These are phyloP conservation scores for Corythornis cristatus DNA, from an alignment of 2,113 vertebrate species.

Conservation along the genomic window DNA sequence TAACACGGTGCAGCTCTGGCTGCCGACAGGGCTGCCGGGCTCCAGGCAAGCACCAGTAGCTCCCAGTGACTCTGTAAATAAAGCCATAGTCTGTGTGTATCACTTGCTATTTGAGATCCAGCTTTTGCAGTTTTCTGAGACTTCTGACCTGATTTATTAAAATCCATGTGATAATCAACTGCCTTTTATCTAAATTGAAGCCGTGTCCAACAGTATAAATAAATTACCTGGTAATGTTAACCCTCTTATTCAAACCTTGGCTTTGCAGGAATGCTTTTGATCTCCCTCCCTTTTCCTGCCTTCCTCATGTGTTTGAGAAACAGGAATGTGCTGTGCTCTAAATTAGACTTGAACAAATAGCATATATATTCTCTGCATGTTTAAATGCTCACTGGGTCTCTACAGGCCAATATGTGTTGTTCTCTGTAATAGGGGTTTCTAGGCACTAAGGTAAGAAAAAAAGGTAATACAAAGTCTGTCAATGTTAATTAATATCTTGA, in stretches of 20 bases:
- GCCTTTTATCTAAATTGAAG: conserved; percentile 42
- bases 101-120: accelerated
- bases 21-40: background rate
- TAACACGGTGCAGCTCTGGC: background rate
- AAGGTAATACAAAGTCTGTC: background rate
- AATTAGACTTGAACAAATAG: background rate
- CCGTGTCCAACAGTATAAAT: conserved; percentile 12
- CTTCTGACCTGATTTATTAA: conserved; percentile 4
- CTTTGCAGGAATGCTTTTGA: conserved; percentile 35
- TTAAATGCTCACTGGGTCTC: background rate
- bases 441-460: background rate
- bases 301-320: background rate
- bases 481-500: background rate
- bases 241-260: background rate
- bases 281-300: background rate
- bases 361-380: background rate
- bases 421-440: background rate
- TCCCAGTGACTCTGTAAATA: background rate
- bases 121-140: background rate
- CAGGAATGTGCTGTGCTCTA: background rate
- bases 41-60: background rate
- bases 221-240: conserved; percentile 36
- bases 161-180: conserved; percentile 11
- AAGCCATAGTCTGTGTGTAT: background rate
- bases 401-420: background rate